Percentiles rank a stretch among this genome's conserved stretches.
phyloP scores from a whole-genome alignment of 2,797 vertebrate species.

The Galagoides demidoff region DNA sequence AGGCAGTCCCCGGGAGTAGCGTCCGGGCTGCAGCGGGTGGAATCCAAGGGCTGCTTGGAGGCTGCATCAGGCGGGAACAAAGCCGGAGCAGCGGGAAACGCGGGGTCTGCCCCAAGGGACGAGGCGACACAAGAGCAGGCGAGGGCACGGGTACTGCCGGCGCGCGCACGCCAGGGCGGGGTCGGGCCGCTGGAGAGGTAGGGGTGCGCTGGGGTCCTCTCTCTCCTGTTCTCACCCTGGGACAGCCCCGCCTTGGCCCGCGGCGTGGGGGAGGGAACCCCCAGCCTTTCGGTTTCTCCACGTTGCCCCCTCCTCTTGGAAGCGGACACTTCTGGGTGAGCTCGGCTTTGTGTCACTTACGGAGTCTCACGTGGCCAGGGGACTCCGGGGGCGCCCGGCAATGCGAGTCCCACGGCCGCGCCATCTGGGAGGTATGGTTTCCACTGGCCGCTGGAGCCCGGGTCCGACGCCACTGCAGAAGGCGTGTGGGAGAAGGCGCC shows the following conservation, averaged over 20 bases:
- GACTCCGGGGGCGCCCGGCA: not conserved
- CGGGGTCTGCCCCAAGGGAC: not conserved
- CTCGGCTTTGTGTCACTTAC: not conserved
- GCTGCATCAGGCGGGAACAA: not conserved
- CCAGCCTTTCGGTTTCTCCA: not conserved
- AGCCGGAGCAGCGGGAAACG: not conserved
- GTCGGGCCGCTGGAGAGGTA: too few relatives aligned
- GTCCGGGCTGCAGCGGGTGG: not conserved
- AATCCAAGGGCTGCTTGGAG: not conserved
- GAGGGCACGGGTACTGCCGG: not conserved
- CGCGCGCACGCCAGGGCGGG: too few relatives aligned
- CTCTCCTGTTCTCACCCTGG: too few relatives aligned
- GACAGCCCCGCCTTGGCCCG: not conserved
- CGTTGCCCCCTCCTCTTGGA: too few relatives aligned
- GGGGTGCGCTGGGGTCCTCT: too few relatives aligned
- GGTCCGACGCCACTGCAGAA: not conserved
- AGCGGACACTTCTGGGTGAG: not conserved
- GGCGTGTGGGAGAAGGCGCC: not conserved
- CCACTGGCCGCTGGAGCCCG: not conserved
- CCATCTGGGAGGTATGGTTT: not conserved
- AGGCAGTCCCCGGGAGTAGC: too few relatives aligned
- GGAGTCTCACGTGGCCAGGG: not conserved
- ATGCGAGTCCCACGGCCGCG: not conserved
- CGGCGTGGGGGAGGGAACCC: not conserved
- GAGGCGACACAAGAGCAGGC: not conserved